Base-by-base conservation (phyloP, 2,797 vertebrate species). In the Discoglossus pictus region DNA sequence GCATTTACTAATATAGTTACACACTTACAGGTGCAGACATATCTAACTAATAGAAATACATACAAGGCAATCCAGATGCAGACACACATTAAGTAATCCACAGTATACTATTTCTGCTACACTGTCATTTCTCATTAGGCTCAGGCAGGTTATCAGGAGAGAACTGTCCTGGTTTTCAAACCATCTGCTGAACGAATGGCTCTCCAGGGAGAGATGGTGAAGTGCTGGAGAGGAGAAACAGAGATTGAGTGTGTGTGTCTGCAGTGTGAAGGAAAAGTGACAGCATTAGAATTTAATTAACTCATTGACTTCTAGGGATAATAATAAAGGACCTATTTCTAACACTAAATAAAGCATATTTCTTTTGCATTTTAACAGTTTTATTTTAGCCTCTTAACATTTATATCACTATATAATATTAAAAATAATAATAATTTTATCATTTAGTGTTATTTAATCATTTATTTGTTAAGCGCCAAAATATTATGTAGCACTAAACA, bases 41-140 rank as follows among this genome's bases (percentile, higher is more conserved):
- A 36, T 31, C 24, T 2, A 52, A n/a, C 13, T 44, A 36, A 60
- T 68, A 52, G 47, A 52, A 15, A 61, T 54, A 47, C 42, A 63
- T 36, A 40, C 7, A 23, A 48, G 17, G 16, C 34, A 47, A 55
- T 54, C 17, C 23, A 55, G 20, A 40, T 40, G 51, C 23, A 21
- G 34, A 58, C 18, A 55, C 25, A 48, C 40, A 54, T 69, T 51
- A 51, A 64, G 52, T 52, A 21, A 65, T 64, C 25, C 27, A 15
- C 56, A 9, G 43, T 64, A 65, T 38, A 52, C 53, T 48, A 50
- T 52, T 50, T 25, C 52, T 56, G 61, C 21, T 43, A 43, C n/a
- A n/a, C 52, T 71, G 61, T 52, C 68, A 44, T 59, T 71, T 59
- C 68, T 65, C 39, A 71, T 71, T 71, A 71, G 18, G 46, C 68